Conservation (phyloP, 35 echinoderm and acorn worm genomes). For the Anneissia japonica region DNA sequence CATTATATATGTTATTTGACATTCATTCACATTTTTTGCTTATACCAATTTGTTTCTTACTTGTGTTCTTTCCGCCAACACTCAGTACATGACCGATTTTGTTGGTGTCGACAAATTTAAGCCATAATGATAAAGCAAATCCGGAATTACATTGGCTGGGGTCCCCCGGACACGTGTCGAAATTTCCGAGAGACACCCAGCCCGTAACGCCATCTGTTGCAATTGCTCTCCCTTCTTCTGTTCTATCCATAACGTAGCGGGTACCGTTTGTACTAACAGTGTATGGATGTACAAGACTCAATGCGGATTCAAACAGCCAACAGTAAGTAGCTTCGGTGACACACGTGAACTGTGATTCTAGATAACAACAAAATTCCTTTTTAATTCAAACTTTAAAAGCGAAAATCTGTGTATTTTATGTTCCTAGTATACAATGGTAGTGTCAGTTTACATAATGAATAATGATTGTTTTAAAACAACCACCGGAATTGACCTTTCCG, state of each 20-base stretch:
- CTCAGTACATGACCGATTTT: constrained; percentile 33
- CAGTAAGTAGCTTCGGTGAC: constrained; percentile 42
- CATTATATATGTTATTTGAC: background rate
- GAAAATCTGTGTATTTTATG: no score
- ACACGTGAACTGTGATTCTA: constrained; percentile 45
- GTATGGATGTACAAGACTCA: background rate
- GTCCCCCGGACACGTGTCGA: constrained; percentile 46
- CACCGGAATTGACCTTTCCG: no score
- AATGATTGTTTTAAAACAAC: no score
- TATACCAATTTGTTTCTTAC: constrained; percentile 18
- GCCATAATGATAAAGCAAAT: constrained; percentile 61
- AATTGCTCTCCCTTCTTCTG: constrained; percentile 34
- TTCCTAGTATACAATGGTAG: no score
- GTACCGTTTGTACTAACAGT: constrained; percentile 4
- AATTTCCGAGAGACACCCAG: constrained; percentile 31
- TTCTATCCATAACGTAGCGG: constrained; percentile 29
- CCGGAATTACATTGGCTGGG: constrained; percentile 52
- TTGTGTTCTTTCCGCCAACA: constrained; percentile 52
- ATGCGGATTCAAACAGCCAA: constrained; percentile 68
- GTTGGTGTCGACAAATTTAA: constrained; percentile 59
- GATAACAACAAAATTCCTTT: background rate
- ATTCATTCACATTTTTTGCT: background rate
- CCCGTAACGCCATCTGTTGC: constrained; percentile 50
- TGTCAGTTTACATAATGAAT: no score
- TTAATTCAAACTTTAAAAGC: no score